Evolutionary conservation across 2,888 invertebrate species (phyloP).

Genomic region (Hydroisotoma schaefferi): DNA sequence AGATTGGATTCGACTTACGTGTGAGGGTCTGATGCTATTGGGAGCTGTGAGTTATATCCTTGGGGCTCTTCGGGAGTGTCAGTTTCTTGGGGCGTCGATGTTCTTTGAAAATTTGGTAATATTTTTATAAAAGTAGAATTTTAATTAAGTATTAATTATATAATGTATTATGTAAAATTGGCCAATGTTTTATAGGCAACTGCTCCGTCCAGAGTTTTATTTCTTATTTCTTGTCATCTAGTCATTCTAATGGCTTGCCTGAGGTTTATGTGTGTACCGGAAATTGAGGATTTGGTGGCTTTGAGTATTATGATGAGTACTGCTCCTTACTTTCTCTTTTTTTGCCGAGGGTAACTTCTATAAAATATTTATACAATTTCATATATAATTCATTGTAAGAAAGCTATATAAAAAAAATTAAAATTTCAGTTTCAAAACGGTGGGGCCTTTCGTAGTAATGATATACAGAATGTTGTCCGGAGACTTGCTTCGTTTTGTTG

Average conservation of each 20-base stretch:
- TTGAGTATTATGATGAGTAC: slow-evolving; percentile 93
- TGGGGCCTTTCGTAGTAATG: slow-evolving; percentile 99
- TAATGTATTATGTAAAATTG: neutral
- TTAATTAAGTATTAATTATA: neutral
- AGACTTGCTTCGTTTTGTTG: slow-evolving; percentile 89
- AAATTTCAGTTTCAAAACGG: slow-evolving; percentile 84
- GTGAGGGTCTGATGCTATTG: slow-evolving; percentile 74
- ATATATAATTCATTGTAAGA: neutral
- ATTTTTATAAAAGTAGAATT: slow-evolving; percentile 2
- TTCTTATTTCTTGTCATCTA: slow-evolving; percentile 84
- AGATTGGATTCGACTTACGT: slow-evolving; percentile 67
- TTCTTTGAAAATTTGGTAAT: slow-evolving; percentile 90
- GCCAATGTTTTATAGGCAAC: slow-evolving; percentile 62
- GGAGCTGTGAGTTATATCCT: slow-evolving; percentile 81
- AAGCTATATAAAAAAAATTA: neutral
- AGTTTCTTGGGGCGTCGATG: slow-evolving; percentile 87
- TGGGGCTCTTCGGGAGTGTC: slow-evolving; percentile 79
- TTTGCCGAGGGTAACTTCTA: slow-evolving; percentile 64
- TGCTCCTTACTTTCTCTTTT: slow-evolving; percentile 94
- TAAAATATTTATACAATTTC: too few relatives aligned
- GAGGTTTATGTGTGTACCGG: slow-evolving; percentile 76
- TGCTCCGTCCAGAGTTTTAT: slow-evolving; percentile 87
- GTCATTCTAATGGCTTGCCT: slow-evolving; percentile 81
- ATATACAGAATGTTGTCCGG: slow-evolving; percentile 98
- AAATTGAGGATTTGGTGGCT: slow-evolving; percentile 85